Conservation (phyloP, 2,113 vertebrate species). For the Gobio gobio region DNA sequence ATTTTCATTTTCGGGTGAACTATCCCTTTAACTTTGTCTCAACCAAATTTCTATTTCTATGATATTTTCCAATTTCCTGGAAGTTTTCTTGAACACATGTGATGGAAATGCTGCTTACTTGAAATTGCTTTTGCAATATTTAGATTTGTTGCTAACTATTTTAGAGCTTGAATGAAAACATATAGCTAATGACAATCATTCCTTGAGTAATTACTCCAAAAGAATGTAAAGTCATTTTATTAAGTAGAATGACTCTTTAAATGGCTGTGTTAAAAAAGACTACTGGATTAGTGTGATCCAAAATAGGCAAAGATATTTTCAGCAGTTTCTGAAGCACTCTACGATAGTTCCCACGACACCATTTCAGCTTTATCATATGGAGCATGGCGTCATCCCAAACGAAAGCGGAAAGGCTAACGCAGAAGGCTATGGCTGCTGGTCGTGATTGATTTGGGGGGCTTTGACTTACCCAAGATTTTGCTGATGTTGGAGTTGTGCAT, state of each 20-base stretch:
- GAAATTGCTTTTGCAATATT: neutral
- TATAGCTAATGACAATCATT: neutral
- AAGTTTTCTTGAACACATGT: neutral
- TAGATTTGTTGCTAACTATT: neutral
- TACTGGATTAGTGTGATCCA: slow-evolving; percentile 24
- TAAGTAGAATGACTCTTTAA: slow-evolving; percentile 4
- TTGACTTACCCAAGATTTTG: slow-evolving; percentile 95
- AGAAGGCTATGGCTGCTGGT: neutral
- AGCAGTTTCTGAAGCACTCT: slow-evolving; percentile 5
- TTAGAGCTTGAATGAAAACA: neutral
- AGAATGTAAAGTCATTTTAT: neutral
- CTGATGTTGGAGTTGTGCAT: slow-evolving; percentile 99
- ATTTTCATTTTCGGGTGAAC: too few species aligned
- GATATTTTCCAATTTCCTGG: neutral
- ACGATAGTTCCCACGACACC: slow-evolving; percentile 35
- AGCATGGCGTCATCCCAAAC: slow-evolving; percentile 25
- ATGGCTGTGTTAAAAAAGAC: neutral
- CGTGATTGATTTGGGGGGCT: slow-evolving; percentile 16
- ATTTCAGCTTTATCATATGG: slow-evolving; percentile 40
- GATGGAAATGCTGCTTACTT: neutral
- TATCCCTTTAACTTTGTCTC: neutral
- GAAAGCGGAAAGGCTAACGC: slow-evolving; percentile 27
- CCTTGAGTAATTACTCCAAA: neutral
- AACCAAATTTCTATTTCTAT: neutral
- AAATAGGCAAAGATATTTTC: slow-evolving; percentile 31